Base-by-base conservation (phyloP, 2,888 invertebrate species). In the Sepiola atlantica region DNA sequence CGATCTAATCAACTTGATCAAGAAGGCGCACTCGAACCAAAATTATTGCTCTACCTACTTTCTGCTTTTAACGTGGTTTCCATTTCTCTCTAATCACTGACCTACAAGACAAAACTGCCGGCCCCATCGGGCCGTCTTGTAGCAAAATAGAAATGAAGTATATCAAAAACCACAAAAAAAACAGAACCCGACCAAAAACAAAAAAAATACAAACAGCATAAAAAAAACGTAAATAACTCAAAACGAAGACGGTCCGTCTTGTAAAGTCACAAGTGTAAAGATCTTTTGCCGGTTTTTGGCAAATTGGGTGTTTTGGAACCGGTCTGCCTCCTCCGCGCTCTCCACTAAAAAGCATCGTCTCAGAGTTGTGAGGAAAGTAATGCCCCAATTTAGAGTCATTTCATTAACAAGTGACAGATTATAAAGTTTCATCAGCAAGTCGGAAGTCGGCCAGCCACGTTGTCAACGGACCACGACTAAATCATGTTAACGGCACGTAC, bases 351-450 rank as follows among this genome's bases (percentile, higher is more conserved):
- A 45, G 4, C 45, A 8, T 45, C 45, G 45, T 45, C 45, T 45
- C 45, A 45, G 77, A 77, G 14, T 77, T 77, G 77, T 77, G n/a
- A 77, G n/a, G 32, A 77, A n/a, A n/a, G 32, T 77, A 77, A n/a
- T 77, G 77, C 77, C 77, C n/a, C n/a, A 77, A 77, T 77, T 77
- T 77, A 77, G n/a, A 77, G 77, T 77, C 77, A 77, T 77, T 77
- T 77, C 77, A 77, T 77, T 77, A 77, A 77, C 77, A 77, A 77
- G 77, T 77, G 77, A 77, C 77, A 77, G n/a, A 77, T 77, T 77
- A 77, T 77, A 77, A 77, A 77, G n/a, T 77, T 77, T 77, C 77
- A 77, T 77, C 77, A 77, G 77, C 32, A 14, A 21, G n/a, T n/a
- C 77, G 77, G n/a, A 77, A 77, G 77, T 77, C 77, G 32, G n/a